Percentiles rank a stretch among this genome's conserved stretches.
Evolutionary conservation across 2,113 vertebrate genomes (phyloP).

Genomic region (Epinephelus moara): DNA sequence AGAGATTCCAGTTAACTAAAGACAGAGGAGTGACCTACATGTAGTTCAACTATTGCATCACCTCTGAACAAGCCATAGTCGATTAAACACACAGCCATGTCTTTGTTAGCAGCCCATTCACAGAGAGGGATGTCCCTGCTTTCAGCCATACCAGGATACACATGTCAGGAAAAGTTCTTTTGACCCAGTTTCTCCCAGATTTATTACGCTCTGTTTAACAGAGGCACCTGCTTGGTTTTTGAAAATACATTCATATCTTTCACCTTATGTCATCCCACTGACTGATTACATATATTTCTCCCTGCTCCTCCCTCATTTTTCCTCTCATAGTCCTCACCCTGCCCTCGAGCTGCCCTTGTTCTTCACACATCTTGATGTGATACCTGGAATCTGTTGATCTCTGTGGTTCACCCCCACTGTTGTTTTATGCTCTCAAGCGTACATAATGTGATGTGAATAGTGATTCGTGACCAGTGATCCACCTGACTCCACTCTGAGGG

Average conservation of each 20-base stretch:
- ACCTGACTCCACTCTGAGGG: not conserved
- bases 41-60: constrained; percentile 7
- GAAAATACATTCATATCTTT: not conserved
- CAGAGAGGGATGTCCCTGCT: not conserved
- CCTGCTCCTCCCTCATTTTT: not conserved
- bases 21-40: not conserved
- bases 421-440: not conserved
- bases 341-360: not conserved
- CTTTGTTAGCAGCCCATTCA: not conserved
- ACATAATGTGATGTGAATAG: not conserved
- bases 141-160: not conserved
- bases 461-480: constrained; percentile 7
- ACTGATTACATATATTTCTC: not conserved
- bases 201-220: not conserved
- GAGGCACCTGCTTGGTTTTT: not conserved
- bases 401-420: not conserved
- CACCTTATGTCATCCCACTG: not conserved
- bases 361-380: not conserved
- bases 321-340: not conserved
- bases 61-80: not conserved
- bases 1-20: not conserved
- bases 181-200: constrained; percentile 16
- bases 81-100: not conserved
- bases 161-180: not conserved
- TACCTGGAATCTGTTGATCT: not conserved